Conservation (phyloP, 2,888 invertebrate genomes). For the Nymphalis c-album region DNA sequence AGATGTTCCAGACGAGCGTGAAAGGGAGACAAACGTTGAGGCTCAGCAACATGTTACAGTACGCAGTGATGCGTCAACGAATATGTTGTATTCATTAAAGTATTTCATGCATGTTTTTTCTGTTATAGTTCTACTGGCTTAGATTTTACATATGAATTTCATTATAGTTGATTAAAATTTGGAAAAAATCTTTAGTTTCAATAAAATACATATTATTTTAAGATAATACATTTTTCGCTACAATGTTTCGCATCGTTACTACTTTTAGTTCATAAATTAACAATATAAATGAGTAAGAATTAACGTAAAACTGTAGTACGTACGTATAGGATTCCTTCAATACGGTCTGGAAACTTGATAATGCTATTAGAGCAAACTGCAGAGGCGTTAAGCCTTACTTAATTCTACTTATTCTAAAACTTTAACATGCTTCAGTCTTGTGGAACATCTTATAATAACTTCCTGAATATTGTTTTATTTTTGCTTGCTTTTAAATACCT, state of each 20-base stretch:
- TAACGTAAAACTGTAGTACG: constrained; percentile 54
- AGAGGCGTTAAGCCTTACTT: constrained; percentile 78
- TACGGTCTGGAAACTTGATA: constrained; percentile 80
- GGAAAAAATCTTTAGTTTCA: neutral
- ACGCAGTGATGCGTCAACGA: constrained; percentile 27
- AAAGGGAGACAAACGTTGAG: constrained; percentile 34
- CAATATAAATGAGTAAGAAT: constrained; percentile 47
- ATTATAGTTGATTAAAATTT: neutral
- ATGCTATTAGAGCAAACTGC: constrained; percentile 74
- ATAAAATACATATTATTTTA: neutral
- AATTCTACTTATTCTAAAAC: constrained; percentile 76
- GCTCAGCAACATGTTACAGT: constrained; percentile 36
- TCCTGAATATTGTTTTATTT: constrained; percentile 24
- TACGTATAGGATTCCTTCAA: constrained; percentile 68
- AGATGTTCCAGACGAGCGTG: constrained; percentile 20
- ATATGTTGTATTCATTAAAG: constrained; percentile 11
- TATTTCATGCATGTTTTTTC: constrained; percentile 20
- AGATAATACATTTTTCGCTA: neutral
- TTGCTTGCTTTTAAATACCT: neutral
- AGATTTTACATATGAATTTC: constrained; percentile 4
- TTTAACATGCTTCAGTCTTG: constrained; percentile 45
- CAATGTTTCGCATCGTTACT: constrained; percentile 22
- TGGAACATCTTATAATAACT: constrained; percentile 39
- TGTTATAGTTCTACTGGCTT: constrained; percentile 18
- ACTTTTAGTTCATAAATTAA: neutral